Conservation (phyloP, 2,113 vertebrate species). For the Mus spicilegus region DNA sequence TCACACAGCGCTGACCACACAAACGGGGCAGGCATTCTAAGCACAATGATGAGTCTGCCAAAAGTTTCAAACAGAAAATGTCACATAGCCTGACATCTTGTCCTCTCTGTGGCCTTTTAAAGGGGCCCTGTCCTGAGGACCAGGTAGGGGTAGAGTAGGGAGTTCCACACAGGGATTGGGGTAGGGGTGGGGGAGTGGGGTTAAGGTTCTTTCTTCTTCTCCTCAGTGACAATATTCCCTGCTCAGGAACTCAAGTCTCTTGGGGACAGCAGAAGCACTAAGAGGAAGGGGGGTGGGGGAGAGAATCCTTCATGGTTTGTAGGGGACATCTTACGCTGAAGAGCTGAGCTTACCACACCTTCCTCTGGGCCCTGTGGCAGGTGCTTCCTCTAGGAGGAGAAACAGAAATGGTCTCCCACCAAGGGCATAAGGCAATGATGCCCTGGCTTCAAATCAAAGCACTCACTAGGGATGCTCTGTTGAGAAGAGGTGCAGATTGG, state of each 20-base stretch:
- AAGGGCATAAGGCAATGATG: too few species aligned
- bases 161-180: not conserved
- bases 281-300: fast-evolving
- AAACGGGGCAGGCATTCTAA: not conserved
- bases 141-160: too few species aligned
- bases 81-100: not conserved
- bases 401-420: not conserved
- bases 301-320: fast-evolving
- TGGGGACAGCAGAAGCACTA: not conserved
- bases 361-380: not conserved
- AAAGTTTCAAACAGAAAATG: not conserved
- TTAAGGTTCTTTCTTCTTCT: not conserved
- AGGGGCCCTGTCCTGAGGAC: too few species aligned
- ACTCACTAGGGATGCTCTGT: not conserved
- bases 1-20: not conserved
- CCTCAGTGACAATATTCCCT: not conserved
- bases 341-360: not conserved
- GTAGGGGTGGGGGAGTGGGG: too few species aligned
- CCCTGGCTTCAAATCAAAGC: not conserved
- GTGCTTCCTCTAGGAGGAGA: not conserved
- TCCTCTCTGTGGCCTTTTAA: not conserved
- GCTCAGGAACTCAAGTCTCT: not conserved
- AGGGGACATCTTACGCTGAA: not conserved
- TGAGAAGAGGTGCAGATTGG: fast-evolving
- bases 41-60: not conserved